Evolutionary conservation across 1,140 invertebrate species (phyloP), one percentile per base, ranked within the genome.

Genomic region (Mya arenaria): DNA sequence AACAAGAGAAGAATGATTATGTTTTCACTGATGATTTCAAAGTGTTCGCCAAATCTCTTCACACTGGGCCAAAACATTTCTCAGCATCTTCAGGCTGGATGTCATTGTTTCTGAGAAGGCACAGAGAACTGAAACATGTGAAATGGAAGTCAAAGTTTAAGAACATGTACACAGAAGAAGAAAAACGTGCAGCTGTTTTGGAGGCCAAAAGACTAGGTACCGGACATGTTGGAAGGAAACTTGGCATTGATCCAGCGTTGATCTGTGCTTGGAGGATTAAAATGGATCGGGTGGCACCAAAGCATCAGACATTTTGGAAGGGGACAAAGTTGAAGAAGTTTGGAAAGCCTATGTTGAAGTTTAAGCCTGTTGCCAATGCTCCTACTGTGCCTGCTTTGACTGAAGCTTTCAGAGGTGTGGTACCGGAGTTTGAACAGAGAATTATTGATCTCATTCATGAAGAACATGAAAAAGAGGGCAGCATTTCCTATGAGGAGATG

Each of bases 21-120:
- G 65, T 80, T 8, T 80, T 80, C 41, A 80, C 77, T 62, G 77
- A 80, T 71, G 77, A 80, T 62, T 80, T 80, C 28, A 80, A 80
- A 71, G n/a, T 56, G 10, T 80, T 56, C 62, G 77, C 77, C 36
- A 80, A 80, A 60, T 80, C 77, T 34, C 52, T 80, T 1, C 77
- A 80, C 58, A 71, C 44, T 39, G 77, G 77, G 32, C 65, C 65
- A 3, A 80, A 80, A 23, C 10, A 62, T 48, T 80, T 80, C 56
- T 58, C 77, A 34, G 77, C 77, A 34, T 80, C 77, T 8, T 80
- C 77, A 39, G 77, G 77, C 1, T 80, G 77, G 77, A 69, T 80
- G 66, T 58, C 65, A 4, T 39, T 80, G 55, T 80, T 80, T 32
- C 37, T 80, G 17, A 44, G 77, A 6, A 48, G 77, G n/a, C 77